These are phyloP conservation scores for Bucorvus abyssinicus DNA, from an alignment of 2,797 vertebrate genomes.

Conservation along the genomic window DNA sequence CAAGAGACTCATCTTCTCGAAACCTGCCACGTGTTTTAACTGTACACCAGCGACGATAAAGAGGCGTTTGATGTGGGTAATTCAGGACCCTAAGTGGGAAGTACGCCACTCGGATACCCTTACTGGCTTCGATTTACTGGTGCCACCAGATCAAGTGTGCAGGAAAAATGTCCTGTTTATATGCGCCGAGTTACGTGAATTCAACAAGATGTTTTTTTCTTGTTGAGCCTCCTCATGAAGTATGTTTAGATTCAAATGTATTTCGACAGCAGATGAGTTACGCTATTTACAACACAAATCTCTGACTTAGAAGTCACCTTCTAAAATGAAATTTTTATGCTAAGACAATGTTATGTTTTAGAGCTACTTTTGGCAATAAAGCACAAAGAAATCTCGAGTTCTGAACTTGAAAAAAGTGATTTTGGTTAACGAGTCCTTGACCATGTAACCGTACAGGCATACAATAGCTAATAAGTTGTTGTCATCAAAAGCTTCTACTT, in stretches of 20 bases:
- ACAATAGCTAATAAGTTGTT: background rate
- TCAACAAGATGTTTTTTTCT: background rate
- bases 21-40: background rate
- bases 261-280: background rate
- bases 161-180: background rate
- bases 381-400: background rate
- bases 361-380: background rate
- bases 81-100: background rate
- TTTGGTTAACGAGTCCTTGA: background rate
- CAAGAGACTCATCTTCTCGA: fast-evolving
- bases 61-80: background rate
- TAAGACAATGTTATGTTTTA: background rate
- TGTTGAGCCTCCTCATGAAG: background rate
- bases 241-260: background rate
- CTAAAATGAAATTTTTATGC: background rate
- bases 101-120: background rate
- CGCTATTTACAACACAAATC: background rate
- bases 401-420: background rate
- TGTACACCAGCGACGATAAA: background rate
- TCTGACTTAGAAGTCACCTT: background rate
- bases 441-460: background rate
- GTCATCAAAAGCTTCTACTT: background rate
- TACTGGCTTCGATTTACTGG: background rate
- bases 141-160: background rate
- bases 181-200: background rate